A percentile compares a stretch with the other conserved stretches of the same genome.
These are phyloP conservation scores for Phodopus roborovskii DNA, from an alignment of 2,113 vertebrate genomes.

Conservation along the genomic window DNA sequence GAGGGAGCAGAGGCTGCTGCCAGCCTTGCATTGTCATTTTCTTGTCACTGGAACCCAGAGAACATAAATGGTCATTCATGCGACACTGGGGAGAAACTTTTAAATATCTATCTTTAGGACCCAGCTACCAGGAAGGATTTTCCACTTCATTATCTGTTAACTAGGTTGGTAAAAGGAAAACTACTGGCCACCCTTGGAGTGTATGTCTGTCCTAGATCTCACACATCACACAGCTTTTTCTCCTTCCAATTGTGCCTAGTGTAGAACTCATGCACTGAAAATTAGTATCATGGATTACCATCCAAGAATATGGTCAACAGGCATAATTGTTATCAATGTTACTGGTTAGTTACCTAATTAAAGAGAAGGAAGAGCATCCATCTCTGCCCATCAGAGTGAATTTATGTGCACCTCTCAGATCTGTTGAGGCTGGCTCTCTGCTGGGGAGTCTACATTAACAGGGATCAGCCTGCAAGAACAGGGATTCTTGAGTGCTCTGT, in stretches of 20 bases:
- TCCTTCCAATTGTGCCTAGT: background rate
- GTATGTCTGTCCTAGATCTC: background rate
- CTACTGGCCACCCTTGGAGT: too few species aligned
- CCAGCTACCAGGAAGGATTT: too few species aligned
- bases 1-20: background rate
- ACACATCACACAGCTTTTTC: background rate
- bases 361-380: background rate
- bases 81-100: background rate
- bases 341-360: conserved; percentile 59
- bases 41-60: background rate
- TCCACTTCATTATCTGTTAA: background rate
- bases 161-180: background rate
- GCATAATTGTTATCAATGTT: conserved; percentile 56
- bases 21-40: background rate
- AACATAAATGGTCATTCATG: background rate
- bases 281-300: background rate
- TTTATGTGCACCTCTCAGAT: background rate
- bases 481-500: background rate
- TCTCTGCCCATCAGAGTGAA: background rate
- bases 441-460: background rate
- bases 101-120: background rate
- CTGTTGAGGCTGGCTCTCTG: too few species aligned
- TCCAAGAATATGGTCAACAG: background rate
- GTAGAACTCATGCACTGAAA: background rate
- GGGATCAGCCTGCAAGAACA: background rate